Evolutionary conservation across 35 echinoderm and acorn worm species (phyloP), one percentile per base, ranked within the genome.

Genomic region (Strongylocentrotus purpuratus): DNA sequence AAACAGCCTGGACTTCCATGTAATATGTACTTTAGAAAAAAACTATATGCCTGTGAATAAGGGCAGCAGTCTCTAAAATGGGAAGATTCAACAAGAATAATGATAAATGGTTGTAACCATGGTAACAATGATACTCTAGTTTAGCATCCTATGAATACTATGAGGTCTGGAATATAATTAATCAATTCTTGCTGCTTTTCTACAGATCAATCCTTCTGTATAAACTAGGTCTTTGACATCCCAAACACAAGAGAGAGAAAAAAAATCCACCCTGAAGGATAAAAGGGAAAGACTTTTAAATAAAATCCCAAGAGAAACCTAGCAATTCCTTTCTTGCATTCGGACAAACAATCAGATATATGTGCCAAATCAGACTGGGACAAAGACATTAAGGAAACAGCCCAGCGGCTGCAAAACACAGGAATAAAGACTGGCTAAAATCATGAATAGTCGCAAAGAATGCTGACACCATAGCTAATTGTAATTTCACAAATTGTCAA

Each of bases 401-500:
- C 22, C 65, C 65, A 78, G 20, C 18, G 65, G 65, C 65, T 78
- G 65, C 65, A n/a, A 78, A 78, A 78, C 65, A 78, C 65, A 9
- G 20, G 65, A 28, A 78, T 78, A 78, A 78, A 78, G 65, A 78
- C 65, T 55, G 65, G 65, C 20, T 78, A 78, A 78, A 78, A 78
- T 78, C 65, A 78, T 78, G 65, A 78, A 78, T 78, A 78, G 28
- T n/a, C 7, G 65, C 65, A 78, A 78, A 78, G 65, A 78, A 78
- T 28, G 65, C 65, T 78, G 65, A 78, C 65, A 78, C 65, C 65
- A 78, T 78, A n/a, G 22, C 65, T 78, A 78, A 78, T 78, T 78
- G 65, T 78, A 78, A 78, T 78, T 78, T 78, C 65, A 78, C 65
- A 78, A 78, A 78, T 78, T 78, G 65, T 78, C 65, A 78, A 78